phyloP scores from a whole-genome alignment of 2,888 invertebrate genomes.

The Dione vanillae region DNA sequence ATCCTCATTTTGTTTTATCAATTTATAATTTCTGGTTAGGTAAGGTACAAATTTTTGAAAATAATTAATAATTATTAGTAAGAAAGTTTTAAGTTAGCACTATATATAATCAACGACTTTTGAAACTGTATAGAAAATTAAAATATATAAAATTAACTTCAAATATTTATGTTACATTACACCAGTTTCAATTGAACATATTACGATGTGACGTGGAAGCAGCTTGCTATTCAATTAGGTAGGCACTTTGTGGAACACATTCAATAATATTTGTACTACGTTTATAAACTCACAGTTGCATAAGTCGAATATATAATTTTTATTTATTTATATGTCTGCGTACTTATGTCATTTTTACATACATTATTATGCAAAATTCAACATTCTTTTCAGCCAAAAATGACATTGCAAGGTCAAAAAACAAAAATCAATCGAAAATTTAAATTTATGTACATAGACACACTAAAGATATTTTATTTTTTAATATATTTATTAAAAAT shows the following conservation, averaged over 20 bases:
- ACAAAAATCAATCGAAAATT: neutral
- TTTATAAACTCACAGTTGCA: slow-evolving; percentile 22
- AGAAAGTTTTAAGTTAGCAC: no score
- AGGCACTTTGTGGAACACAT: slow-evolving; percentile 39
- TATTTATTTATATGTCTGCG: neutral
- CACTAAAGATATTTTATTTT: neutral
- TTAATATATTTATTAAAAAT: neutral
- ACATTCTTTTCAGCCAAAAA: neutral
- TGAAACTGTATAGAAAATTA: no score
- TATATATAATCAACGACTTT: no score
- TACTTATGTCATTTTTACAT: slow-evolving; percentile 8
- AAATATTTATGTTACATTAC: neutral
- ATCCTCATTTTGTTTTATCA: no score
- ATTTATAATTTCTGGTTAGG: no score
- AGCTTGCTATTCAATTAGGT: slow-evolving; percentile 24
- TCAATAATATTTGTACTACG: slow-evolving; percentile 31
- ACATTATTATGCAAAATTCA: no score
- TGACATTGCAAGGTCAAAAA: neutral
- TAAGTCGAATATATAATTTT: slow-evolving; percentile 11
- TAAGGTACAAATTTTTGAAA: no score
- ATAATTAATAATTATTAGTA: no score
- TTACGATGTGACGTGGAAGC: neutral
- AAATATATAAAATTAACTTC: neutral
- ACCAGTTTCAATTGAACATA: neutral
- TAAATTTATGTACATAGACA: neutral